These are phyloP conservation scores for Fulica atra DNA, from an alignment of 2,113 vertebrate genomes.

Conservation along the genomic window DNA sequence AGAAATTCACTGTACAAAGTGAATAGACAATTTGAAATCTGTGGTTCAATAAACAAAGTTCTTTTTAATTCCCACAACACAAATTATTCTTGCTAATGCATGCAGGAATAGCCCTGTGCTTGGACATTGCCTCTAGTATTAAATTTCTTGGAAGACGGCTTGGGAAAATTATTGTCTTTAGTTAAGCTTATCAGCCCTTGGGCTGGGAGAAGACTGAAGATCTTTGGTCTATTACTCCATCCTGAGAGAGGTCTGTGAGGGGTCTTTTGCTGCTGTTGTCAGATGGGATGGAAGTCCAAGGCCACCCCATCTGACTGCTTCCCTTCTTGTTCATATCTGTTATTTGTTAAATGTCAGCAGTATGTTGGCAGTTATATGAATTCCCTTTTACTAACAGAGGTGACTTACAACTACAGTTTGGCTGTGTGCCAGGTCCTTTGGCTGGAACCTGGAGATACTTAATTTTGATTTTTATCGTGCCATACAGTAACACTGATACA, in stretches of 20 bases:
- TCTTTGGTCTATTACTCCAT: background rate
- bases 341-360: slow-evolving; percentile 15
- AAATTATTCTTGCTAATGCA: background rate
- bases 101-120: background rate
- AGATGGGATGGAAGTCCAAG: background rate
- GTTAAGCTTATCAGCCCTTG: background rate
- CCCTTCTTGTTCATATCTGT: background rate
- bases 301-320: background rate
- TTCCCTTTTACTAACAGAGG: background rate
- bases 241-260: background rate
- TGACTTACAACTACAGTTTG: background rate
- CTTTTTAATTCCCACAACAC: background rate
- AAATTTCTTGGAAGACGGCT: background rate
- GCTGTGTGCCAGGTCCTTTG: background rate
- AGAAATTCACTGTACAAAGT: background rate
- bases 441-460: background rate
- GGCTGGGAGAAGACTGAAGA: background rate
- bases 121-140: rapidly evolving
- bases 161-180: background rate
- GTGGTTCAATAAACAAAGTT: background rate
- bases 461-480: background rate
- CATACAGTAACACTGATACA: background rate
- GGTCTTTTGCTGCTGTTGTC: background rate
- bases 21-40: background rate
- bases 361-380: background rate